A percentile compares a stretch with the other conserved stretches of the same genome.
Conservation (phyloP, 2,888 invertebrate species). For the Tanytarsus gracilentus region DNA sequence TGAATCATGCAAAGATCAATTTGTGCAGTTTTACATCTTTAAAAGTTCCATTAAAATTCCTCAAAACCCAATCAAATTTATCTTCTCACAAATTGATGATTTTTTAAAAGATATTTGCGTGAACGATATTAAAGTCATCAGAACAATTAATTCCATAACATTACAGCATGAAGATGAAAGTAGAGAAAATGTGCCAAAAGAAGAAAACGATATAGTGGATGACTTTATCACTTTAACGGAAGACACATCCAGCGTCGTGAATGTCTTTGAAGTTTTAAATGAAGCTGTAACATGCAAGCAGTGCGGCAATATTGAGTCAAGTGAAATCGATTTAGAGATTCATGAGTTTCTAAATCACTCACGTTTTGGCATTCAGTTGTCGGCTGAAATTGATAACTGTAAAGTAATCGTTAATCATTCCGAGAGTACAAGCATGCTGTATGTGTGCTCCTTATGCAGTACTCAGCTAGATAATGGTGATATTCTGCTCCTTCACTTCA, state of each 20-base stretch:
- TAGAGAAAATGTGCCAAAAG: neutral
- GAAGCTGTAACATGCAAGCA: neutral
- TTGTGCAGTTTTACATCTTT: conserved; percentile 9
- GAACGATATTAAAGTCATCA: neutral
- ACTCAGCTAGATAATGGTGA: too few relatives aligned
- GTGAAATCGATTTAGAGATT: neutral
- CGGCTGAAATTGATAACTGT: neutral
- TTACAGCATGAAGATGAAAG: neutral
- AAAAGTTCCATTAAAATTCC: neutral
- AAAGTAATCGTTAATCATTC: too few relatives aligned
- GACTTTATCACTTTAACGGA: too few relatives aligned
- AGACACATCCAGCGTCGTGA: neutral
- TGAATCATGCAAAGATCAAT: conserved; percentile 10
- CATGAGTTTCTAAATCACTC: conserved; percentile 17
- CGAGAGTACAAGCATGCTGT: too few relatives aligned
- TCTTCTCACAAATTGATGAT: neutral
- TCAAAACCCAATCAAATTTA: conserved; percentile 1
- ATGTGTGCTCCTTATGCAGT: too few relatives aligned
- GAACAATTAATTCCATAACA: neutral
- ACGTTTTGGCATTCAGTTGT: neutral
- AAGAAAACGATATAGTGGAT: neutral
- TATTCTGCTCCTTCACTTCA: too few relatives aligned
- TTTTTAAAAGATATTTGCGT: neutral
- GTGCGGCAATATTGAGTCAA: neutral
- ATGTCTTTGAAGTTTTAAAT: neutral